Evolutionary conservation across 2,797 vertebrate species (phyloP).

Genomic region (Neosilurus mollespiculum): DNA sequence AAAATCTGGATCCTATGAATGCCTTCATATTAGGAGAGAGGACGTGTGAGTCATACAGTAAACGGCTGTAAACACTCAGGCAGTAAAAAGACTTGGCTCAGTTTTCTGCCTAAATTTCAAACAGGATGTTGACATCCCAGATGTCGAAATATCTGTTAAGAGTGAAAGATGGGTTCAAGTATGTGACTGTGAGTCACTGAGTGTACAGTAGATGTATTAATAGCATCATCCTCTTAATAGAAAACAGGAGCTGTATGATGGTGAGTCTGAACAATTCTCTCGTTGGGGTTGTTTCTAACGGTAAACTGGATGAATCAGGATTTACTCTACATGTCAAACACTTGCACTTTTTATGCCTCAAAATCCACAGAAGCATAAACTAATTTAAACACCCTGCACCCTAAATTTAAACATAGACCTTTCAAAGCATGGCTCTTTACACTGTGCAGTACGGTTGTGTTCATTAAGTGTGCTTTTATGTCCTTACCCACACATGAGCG

Average conservation of each 20-base stretch:
- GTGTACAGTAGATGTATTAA: not conserved
- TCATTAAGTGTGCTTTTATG: not conserved
- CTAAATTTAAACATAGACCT: not conserved
- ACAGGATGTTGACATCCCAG: slow-evolving; percentile 33
- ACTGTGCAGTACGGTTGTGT: not conserved
- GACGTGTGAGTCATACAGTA: slow-evolving; percentile 6
- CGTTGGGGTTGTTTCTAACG: not conserved
- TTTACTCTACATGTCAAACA: not conserved
- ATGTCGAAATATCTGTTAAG: not conserved
- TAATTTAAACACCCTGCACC: not conserved
- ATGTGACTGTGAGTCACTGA: not conserved
- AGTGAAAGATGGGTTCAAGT: not conserved
- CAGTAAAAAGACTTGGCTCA: slow-evolving; percentile 16
- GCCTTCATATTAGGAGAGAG: not conserved
- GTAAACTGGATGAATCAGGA: slow-evolving; percentile 2
- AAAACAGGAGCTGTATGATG: slow-evolving; percentile 5
- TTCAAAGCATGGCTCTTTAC: not conserved
- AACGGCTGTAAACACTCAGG: not conserved
- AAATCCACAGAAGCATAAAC: not conserved
- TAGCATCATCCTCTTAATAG: not conserved
- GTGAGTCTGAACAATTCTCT: not conserved
- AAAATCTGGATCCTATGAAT: not conserved
- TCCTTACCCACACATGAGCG: slow-evolving; percentile 76
- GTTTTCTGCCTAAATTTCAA: slow-evolving; percentile 2
- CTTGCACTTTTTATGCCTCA: not conserved